Conservation (phyloP, 2,113 vertebrate genomes). For the Sarotherodon lohbergeri region DNA sequence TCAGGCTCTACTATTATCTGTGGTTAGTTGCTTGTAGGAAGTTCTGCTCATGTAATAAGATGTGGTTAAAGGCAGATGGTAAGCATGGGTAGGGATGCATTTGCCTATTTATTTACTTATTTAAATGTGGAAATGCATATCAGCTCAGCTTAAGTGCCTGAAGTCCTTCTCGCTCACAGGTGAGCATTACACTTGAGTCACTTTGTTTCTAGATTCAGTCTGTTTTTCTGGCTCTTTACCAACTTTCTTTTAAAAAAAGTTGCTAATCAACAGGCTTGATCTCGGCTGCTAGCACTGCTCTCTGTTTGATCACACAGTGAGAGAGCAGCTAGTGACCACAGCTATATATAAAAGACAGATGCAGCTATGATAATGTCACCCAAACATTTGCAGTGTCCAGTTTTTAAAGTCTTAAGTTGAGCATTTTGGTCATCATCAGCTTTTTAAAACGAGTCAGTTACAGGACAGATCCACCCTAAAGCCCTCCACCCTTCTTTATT, state of each 20-base stretch:
- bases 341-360: accelerated
- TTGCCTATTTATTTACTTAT: accelerated
- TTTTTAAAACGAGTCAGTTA: background rate
- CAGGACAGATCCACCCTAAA: background rate
- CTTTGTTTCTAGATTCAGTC: background rate
- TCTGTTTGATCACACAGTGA: background rate
- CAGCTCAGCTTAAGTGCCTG: accelerated
- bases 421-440: background rate
- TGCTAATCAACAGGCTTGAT: background rate
- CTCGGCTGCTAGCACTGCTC: background rate
- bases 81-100: background rate
- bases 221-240: background rate
- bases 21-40: background rate
- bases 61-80: accelerated
- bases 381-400: background rate
- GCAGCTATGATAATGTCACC: background rate
- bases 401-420: background rate
- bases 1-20: accelerated
- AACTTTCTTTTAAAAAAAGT: background rate
- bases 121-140: background rate
- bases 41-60: background rate
- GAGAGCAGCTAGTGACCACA: background rate
- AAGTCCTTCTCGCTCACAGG: background rate
- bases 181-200: background rate
- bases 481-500: background rate